Conservation (phyloP, 2,888 invertebrate genomes). For the Heliconius erato region DNA sequence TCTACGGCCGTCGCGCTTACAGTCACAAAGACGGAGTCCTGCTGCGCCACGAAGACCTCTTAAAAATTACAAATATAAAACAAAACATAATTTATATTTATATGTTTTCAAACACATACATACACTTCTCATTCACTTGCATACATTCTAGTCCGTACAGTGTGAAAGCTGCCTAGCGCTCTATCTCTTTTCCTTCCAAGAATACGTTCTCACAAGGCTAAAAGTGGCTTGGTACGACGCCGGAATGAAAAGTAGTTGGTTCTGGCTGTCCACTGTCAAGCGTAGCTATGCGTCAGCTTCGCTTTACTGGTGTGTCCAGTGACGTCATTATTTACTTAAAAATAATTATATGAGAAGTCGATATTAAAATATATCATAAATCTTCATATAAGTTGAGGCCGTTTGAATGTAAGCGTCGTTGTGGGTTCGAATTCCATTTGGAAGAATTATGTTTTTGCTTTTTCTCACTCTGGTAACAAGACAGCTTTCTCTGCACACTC, state of each 20-base stretch:
- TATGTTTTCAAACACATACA: not conserved
- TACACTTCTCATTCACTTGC: not conserved
- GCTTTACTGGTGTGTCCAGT: not conserved
- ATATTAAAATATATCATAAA: too few species aligned
- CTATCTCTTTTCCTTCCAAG: slow-evolving; percentile 40
- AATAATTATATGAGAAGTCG: too few species aligned
- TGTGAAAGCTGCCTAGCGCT: slow-evolving; percentile 36
- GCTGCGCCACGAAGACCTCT: not conserved
- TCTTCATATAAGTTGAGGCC: too few species aligned
- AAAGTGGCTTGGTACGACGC: slow-evolving; percentile 30
- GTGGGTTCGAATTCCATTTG: too few species aligned
- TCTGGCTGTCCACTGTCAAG: slow-evolving; percentile 26
- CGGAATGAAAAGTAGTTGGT: slow-evolving; percentile 40
- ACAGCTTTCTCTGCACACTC: too few species aligned
- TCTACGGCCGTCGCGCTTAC: too few species aligned
- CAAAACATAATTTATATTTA: not conserved
- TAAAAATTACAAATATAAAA: not conserved
- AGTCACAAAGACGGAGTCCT: too few species aligned
- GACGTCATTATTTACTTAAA: too few species aligned
- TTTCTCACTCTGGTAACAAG: too few species aligned
- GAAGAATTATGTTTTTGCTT: too few species aligned
- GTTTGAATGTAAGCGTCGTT: too few species aligned
- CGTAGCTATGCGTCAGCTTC: slow-evolving; percentile 9
- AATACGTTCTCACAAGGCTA: slow-evolving; percentile 41
- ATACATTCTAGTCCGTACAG: slow-evolving; percentile 27